Evolutionary conservation across 1,140 invertebrate species (phyloP).

Genomic region (Hyles euphorbiae): DNA sequence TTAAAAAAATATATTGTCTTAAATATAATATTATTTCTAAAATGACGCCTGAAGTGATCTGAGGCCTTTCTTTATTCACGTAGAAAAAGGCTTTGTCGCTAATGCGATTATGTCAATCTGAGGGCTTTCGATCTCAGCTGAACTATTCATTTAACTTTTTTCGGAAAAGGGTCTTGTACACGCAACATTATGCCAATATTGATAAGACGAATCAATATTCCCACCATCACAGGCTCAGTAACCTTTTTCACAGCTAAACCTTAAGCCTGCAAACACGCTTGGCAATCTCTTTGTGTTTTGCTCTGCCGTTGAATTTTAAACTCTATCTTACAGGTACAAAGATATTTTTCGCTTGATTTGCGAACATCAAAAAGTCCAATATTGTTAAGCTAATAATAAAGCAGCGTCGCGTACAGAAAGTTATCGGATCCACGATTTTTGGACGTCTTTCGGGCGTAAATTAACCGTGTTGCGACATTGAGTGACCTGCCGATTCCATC

Average conservation of each 20-base stretch:
- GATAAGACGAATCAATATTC: slow-evolving; percentile 44
- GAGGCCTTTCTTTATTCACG: no score
- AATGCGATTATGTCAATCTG: no score
- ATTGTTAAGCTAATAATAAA: slow-evolving; percentile 39
- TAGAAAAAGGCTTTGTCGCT: no score
- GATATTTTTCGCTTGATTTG: slow-evolving; percentile 2
- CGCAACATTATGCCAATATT: slow-evolving; percentile 34
- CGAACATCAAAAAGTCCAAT: slow-evolving; percentile 28
- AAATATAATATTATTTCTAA: no score
- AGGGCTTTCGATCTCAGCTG: no score
- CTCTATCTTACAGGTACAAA: slow-evolving; percentile 4
- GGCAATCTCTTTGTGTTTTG: slow-evolving; percentile 31
- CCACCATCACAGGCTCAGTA: slow-evolving; percentile 32
- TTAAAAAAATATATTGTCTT: no score
- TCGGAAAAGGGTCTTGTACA: slow-evolving; percentile 16
- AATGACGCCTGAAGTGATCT: no score
- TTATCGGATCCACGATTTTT: slow-evolving; percentile 51
- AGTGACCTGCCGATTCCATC: slow-evolving; percentile 29
- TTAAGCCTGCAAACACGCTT: slow-evolving; percentile 33
- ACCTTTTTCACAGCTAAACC: slow-evolving; percentile 38
- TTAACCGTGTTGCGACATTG: slow-evolving; percentile 33
- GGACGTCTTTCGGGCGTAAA: slow-evolving; percentile 29
- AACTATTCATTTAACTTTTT: slow-evolving; percentile 8
- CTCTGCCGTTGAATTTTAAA: slow-evolving; percentile 4
- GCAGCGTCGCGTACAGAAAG: slow-evolving; percentile 27